phyloP scores from a whole-genome alignment of 2,113 vertebrate genomes.

The Lepus timidus region DNA sequence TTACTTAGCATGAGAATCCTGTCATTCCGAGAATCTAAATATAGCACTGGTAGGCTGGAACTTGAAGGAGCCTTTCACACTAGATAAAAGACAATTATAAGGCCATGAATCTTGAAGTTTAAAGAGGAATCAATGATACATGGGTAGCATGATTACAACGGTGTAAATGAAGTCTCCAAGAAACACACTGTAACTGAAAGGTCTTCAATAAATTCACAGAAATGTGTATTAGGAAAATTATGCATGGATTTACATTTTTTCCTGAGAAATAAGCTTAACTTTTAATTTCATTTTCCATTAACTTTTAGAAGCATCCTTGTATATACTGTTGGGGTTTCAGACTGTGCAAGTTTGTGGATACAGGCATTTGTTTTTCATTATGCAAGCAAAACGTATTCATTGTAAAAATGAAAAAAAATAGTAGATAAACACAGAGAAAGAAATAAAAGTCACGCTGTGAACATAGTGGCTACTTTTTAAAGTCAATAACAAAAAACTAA shows the following conservation, averaged over 20 bases:
- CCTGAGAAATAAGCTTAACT: no score
- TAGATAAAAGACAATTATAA: slow-evolving; percentile 22
- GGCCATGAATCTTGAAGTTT: not conserved
- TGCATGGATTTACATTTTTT: no score
- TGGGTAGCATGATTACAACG: not conserved
- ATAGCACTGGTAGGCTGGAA: slow-evolving; percentile 24
- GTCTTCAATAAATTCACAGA: no score
- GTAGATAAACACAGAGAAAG: slow-evolving; percentile 50
- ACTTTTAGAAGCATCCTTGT: no score
- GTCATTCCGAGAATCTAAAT: slow-evolving; percentile 28
- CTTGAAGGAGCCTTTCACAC: not conserved
- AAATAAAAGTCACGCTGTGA: slow-evolving; percentile 57
- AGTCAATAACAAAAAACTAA: slow-evolving; percentile 39
- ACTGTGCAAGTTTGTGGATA: slow-evolving; percentile 23
- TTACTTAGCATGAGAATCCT: not conserved
- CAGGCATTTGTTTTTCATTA: slow-evolving; percentile 55
- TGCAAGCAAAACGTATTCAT: not conserved
- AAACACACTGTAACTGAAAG: not conserved
- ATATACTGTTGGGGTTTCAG: not conserved
- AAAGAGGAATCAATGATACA: slow-evolving; percentile 42
- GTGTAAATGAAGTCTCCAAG: not conserved
- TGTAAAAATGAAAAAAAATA: slow-evolving; percentile 44
- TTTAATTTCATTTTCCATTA: no score
- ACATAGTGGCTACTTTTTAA: slow-evolving; percentile 47
- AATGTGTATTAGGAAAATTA: no score